Base-by-base conservation (phyloP, 2,113 vertebrate genomes). In the Sturnira hondurensis region DNA sequence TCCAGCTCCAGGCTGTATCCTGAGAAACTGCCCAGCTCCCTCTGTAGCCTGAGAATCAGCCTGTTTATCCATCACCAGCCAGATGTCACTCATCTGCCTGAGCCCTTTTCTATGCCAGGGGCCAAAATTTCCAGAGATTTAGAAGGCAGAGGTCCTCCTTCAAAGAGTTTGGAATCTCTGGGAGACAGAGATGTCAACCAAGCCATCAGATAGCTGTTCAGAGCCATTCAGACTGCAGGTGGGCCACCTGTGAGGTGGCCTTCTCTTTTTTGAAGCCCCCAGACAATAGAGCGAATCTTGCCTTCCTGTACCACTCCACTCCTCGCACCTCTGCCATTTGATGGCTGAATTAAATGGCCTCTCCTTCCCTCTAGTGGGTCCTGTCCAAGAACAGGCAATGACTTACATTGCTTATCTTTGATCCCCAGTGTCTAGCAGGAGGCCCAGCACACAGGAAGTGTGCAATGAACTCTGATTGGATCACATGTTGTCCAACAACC, bases 181-280 rank as follows among this genome's bases (percentile, higher is more conserved):
- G 47, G 38, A 87, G 38, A 50, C 1, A 3, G 77, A n/a, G 45
- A 45, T 13, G 15, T 28, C 17, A 41, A 4, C 19, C 15, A 31
- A 33, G 28, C 47, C 50, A 19, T 8, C 0, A 2, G 63, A 77
- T 24, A 54, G 33, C 16, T 54, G 5, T 5, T 0, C 0, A 4
- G 7, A 45, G 65, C 47, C 16, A 26, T 15, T 26, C 9, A 43
- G 15, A 33, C 3, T 7, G 20, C 36, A 77, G 41, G 36, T 12
- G 11, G 7, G 24, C 24, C 2, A n/a, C n/a, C 82, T 50, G 68
- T 2, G 2, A 19, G 5, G 43, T 31, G 7, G 4, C 3, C 43
- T 77, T 81, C 7, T 24, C 56, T 58, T 82, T 86, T 20, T 24
- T 2, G 0, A 43, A 77, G 31, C 31, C 41, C 58, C 50, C 24